These are phyloP conservation scores for Synchiropus splendidus DNA, from an alignment of 2,113 vertebrate genomes.

Conservation along the genomic window DNA sequence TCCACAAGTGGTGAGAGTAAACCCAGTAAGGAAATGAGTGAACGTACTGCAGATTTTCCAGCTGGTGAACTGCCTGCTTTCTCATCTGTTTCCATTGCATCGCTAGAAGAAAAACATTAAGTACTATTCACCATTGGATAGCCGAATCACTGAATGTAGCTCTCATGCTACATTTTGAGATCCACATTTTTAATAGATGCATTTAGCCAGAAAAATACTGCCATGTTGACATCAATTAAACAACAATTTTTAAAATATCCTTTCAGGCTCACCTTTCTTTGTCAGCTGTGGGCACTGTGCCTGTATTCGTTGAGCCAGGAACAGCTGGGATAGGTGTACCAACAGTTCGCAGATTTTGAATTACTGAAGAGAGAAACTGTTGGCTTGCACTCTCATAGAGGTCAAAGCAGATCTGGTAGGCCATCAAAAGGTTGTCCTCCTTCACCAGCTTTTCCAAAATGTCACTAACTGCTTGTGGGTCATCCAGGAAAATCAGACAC, in stretches of 20 bases:
- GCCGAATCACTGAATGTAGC: no score
- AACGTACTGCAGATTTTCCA: constrained; percentile 74
- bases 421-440: constrained; percentile 97
- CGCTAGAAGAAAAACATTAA: constrained; percentile 67
- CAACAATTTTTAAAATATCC: neutral
- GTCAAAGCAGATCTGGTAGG: constrained; percentile 98
- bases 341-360: constrained; percentile 89
- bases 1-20: neutral
- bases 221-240: no score
- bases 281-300: constrained; percentile 80
- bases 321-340: constrained; percentile 90
- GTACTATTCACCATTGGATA: no score
- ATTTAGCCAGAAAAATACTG: no score
- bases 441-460: constrained; percentile 97
- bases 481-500: constrained; percentile 98
- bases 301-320: constrained; percentile 92
- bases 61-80: constrained; percentile 74
- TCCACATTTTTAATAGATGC: no score
- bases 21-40: neutral
- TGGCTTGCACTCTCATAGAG: constrained; percentile 98
- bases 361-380: constrained; percentile 96
- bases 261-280: constrained; percentile 77
- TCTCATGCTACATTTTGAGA: no score
- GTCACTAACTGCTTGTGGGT: constrained; percentile 96
- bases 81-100: constrained; percentile 94